phyloP scores from a whole-genome alignment of 1,140 invertebrate species.

The Dryas iulia region DNA sequence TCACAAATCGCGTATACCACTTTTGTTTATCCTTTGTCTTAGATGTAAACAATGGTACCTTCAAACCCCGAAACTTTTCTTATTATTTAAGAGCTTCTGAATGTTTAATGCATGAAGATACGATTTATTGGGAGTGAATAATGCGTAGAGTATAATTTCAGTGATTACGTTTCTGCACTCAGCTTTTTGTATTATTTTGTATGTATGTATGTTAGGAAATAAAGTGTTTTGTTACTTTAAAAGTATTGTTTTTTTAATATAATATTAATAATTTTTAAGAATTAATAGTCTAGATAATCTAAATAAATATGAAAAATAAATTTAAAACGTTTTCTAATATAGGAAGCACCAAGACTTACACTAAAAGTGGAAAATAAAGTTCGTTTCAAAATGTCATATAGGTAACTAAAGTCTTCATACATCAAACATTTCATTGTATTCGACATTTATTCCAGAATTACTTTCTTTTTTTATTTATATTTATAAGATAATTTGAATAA shows the following conservation, averaged over 20 bases:
- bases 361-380: too few relatives aligned
- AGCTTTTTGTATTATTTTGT: constrained; percentile 7
- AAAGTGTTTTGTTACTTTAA: background rate
- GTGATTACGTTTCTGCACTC: constrained; percentile 43
- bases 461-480: too few relatives aligned
- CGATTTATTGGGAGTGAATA: constrained; percentile 68
- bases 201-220: background rate
- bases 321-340: too few relatives aligned
- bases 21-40: background rate
- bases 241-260: background rate
- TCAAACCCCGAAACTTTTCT: constrained; percentile 58
- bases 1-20: background rate
- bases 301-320: too few relatives aligned
- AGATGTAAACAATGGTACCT: constrained; percentile 69
- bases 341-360: too few relatives aligned
- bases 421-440: too few relatives aligned
- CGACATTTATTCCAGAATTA: too few relatives aligned
- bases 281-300: too few relatives aligned
- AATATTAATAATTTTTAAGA: too few relatives aligned
- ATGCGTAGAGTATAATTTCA: constrained; percentile 56
- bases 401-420: too few relatives aligned
- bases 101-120: constrained; percentile 71
- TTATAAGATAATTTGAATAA: too few relatives aligned
- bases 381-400: too few relatives aligned
- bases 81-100: constrained; percentile 71